Evolutionary conservation across 2,888 invertebrate genomes (phyloP).

Genomic region (Homarus gammarus): DNA sequence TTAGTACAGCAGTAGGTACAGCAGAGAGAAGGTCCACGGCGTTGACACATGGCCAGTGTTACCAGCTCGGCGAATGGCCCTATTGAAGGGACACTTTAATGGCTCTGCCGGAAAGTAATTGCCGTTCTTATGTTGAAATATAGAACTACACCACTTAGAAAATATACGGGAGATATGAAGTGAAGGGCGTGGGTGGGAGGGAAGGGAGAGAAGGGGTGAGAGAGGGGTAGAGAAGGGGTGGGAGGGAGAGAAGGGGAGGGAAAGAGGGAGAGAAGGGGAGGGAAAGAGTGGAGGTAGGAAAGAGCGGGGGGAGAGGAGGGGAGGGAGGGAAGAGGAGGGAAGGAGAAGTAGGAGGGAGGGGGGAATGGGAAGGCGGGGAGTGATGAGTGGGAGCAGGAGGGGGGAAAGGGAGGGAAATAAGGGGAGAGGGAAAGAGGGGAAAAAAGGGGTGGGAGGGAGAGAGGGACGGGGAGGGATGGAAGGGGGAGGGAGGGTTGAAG

Average conservation of each 20-base stretch:
- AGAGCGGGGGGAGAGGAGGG: background rate
- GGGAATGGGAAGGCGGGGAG: background rate
- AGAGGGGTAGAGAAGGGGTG: background rate
- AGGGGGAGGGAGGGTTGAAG: background rate
- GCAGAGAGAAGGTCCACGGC: background rate
- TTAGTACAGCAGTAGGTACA: background rate
- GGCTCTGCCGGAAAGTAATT: constrained; percentile 41
- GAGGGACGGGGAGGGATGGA: background rate
- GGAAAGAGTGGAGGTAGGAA: background rate
- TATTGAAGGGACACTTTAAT: constrained; percentile 36
- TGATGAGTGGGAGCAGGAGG: background rate
- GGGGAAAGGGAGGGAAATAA: background rate
- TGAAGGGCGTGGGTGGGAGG: background rate
- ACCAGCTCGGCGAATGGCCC: constrained; percentile 6
- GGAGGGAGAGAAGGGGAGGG: background rate
- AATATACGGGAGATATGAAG: no score
- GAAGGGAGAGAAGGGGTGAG: background rate
- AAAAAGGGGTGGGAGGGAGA: background rate
- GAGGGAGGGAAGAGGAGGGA: background rate
- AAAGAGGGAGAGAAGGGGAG: background rate
- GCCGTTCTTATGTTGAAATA: constrained; percentile 24
- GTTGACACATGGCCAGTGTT: constrained; percentile 32
- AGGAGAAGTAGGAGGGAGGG: background rate
- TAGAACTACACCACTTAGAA: background rate
- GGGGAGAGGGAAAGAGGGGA: background rate